Percentiles rank a stretch among this genome's conserved stretches.
phyloP scores from a whole-genome alignment of 92 coral and sea anemone species.

The Virgularia gustaviana region DNA sequence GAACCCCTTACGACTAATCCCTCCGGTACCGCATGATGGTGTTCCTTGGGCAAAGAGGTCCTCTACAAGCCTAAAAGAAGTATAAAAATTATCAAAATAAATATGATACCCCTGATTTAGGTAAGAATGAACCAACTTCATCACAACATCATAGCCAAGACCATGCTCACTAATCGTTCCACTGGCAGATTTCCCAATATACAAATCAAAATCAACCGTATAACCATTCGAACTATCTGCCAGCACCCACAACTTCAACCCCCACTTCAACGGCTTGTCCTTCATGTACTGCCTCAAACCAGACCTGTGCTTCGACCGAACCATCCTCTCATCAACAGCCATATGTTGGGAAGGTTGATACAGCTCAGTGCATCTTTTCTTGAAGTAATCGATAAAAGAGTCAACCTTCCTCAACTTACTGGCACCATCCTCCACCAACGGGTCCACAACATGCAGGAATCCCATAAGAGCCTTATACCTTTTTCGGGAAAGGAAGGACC shows the following conservation, averaged over 20 bases:
- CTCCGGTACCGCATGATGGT: slow-evolving; percentile 50
- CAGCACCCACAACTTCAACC: slow-evolving; percentile 52
- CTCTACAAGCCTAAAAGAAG: slow-evolving; percentile 47
- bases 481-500: slow-evolving; percentile 37
- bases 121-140: slow-evolving; percentile 43
- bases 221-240: slow-evolving; percentile 62
- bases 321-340: slow-evolving; percentile 64
- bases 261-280: slow-evolving; percentile 48
- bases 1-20: slow-evolving; percentile 41
- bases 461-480: slow-evolving; percentile 60
- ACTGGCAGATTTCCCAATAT: slow-evolving; percentile 58
- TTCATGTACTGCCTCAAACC: slow-evolving; percentile 59
- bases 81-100: slow-evolving; percentile 57
- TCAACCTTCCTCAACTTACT: slow-evolving; percentile 56
- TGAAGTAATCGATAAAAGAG: slow-evolving; percentile 51
- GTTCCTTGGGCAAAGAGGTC: slow-evolving; percentile 49
- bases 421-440: slow-evolving; percentile 43
- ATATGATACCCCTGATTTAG: slow-evolving; percentile 68
- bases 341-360: slow-evolving; percentile 63
- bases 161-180: slow-evolving; percentile 44
- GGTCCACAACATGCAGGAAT: slow-evolving; percentile 62
- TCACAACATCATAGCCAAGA: slow-evolving; percentile 66
- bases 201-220: slow-evolving; percentile 54
- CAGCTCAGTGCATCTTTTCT: slow-evolving; percentile 40
- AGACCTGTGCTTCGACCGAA: slow-evolving; percentile 55